Percentiles rank a stretch among this genome's conserved stretches.
Evolutionary conservation across 2,113 vertebrate species (phyloP).

Genomic region (Rhineura floridana): DNA sequence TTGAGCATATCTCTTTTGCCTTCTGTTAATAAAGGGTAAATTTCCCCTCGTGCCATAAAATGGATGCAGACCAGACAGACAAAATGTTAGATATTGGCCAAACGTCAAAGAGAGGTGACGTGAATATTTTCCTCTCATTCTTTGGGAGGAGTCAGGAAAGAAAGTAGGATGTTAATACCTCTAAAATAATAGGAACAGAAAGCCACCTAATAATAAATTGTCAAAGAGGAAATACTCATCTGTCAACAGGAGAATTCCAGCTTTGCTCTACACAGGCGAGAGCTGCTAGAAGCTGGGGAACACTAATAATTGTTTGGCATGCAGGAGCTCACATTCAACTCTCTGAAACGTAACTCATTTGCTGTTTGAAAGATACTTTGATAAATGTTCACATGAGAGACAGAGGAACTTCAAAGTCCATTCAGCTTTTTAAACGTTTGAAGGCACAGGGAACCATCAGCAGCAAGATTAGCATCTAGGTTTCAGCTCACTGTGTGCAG

Average conservation of each 20-base stretch:
- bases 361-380: conserved; percentile 62
- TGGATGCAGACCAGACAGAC: conserved; percentile 59
- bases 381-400: conserved; percentile 57
- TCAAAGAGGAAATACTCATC: conserved; percentile 72
- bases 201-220: conserved; percentile 71
- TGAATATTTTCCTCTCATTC: conserved; percentile 63
- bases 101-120: conserved; percentile 61
- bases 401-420: conserved; percentile 53
- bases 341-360: conserved; percentile 67
- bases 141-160: conserved; percentile 71
- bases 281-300: conserved; percentile 70
- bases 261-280: conserved; percentile 54
- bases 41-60: conserved; percentile 50
- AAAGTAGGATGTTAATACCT: conserved; percentile 71
- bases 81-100: conserved; percentile 70
- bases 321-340: conserved; percentile 61
- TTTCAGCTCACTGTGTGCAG: conserved; percentile 36
- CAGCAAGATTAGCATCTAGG: conserved; percentile 17
- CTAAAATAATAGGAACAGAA: conserved; percentile 73
- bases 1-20: not conserved
- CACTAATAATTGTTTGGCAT: conserved; percentile 64
- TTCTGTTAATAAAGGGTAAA: not conserved
- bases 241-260: conserved; percentile 69
- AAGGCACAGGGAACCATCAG: conserved; percentile 9
- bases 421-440: not conserved